These are phyloP conservation scores for Synchiropus splendidus DNA, from an alignment of 2,113 vertebrate genomes.

Conservation along the genomic window DNA sequence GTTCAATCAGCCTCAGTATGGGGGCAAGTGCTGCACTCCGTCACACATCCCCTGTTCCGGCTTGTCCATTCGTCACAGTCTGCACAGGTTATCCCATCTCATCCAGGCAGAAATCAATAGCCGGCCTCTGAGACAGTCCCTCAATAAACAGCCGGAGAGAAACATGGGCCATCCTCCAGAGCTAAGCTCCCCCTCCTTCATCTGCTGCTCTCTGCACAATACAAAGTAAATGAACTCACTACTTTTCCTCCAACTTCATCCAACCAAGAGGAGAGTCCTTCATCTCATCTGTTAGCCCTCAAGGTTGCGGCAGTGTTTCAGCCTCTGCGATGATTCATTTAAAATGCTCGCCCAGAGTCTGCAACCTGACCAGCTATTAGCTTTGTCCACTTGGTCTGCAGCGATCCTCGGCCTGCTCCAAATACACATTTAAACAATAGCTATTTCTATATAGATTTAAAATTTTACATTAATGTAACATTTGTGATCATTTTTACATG, in stretches of 20 bases:
- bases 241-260: conserved; percentile 56
- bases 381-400: too few relatives aligned
- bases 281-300: conserved; percentile 33
- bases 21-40: conserved; percentile 35
- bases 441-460: too few relatives aligned
- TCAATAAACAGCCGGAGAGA: conserved; percentile 57
- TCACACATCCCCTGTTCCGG: conserved; percentile 36
- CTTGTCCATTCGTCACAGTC: conserved; percentile 53
- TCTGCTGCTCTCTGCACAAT: conserved; percentile 26
- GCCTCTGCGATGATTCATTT: conserved; percentile 22
- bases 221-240: conserved; percentile 58
- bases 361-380: conserved; percentile 1
- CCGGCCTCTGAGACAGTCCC: conserved; percentile 49
- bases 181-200: conserved; percentile 20
- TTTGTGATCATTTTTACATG: not conserved
- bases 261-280: conserved; percentile 38
- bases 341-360: conserved; percentile 10
- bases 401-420: too few relatives aligned
- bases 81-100: conserved; percentile 58
- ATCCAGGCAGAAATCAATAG: conserved; percentile 63
- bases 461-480: too few relatives aligned
- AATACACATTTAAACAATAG: too few relatives aligned
- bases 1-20: conserved; percentile 11
- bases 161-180: conserved; percentile 45
- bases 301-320: conserved; percentile 29